phyloP scores from a whole-genome alignment of 2,113 vertebrate species.

The cattle (Bos taurus) region DNA sequence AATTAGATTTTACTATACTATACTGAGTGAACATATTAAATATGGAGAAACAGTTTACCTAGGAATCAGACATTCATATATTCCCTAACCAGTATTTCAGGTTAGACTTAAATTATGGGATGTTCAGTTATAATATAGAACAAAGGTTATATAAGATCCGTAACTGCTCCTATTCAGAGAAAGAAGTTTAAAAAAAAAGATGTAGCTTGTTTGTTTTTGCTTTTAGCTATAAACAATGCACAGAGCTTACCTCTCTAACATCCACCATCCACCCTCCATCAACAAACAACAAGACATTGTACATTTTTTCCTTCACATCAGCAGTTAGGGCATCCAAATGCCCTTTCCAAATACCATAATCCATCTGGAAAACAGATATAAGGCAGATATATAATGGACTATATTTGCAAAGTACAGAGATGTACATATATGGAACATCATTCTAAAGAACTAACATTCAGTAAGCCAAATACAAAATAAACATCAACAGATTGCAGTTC shows the following conservation, averaged over 20 bases:
- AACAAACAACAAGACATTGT: constrained; percentile 97
- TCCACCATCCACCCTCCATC: constrained; percentile 99
- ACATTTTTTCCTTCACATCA: constrained; percentile 97
- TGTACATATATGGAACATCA: neutral
- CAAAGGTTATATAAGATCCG: neutral
- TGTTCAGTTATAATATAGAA: neutral
- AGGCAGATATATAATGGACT: neutral
- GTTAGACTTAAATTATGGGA: constrained; percentile 1
- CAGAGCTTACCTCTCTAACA: constrained; percentile 88
- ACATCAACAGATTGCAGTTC: neutral
- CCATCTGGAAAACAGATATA: constrained; percentile 82
- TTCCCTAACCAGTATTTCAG: neutral
- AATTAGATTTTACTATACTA: neutral
- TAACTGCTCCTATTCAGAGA: neutral
- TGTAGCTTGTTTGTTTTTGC: neutral
- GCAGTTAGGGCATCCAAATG: constrained; percentile 90
- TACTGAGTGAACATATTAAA: neutral
- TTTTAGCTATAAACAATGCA: neutral
- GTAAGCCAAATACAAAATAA: neutral
- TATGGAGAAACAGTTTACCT: neutral
- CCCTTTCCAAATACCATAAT: constrained; percentile 90
- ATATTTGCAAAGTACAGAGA: neutral
- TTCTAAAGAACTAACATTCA: neutral
- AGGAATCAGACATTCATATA: neutral
- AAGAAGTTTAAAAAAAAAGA: neutral